Evolutionary conservation across 2,797 vertebrate species (phyloP).

Genomic region (Phoeniculus purpureus): DNA sequence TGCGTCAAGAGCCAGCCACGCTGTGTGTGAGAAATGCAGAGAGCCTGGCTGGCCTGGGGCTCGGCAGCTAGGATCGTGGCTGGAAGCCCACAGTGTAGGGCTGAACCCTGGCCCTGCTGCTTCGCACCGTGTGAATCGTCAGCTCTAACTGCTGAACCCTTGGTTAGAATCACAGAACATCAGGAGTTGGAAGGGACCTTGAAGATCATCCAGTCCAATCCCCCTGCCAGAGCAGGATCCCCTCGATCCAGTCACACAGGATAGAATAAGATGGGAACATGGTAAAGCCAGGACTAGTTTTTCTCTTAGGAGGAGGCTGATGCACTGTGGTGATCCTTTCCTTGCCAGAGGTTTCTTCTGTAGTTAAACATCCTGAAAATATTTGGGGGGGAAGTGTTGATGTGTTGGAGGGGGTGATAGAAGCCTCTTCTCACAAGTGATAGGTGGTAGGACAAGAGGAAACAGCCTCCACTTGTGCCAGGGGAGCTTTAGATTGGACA

Average conservation of each 20-base stretch:
- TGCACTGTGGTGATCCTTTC: neutral
- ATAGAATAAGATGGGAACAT: neutral
- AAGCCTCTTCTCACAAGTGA: too few relatives aligned
- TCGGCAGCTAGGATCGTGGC: neutral
- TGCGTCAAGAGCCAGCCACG: neutral
- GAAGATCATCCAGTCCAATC: too few relatives aligned
- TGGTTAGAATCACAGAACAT: neutral
- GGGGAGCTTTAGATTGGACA: too few relatives aligned
- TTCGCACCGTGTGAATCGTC: fast-evolving
- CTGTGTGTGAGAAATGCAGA: slow-evolving; percentile 28
- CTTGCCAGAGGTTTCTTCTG: neutral
- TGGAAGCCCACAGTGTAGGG: neutral
- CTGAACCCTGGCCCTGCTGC: neutral
- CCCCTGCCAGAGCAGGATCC: too few relatives aligned
- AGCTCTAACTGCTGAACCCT: neutral
- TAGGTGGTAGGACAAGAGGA: too few relatives aligned
- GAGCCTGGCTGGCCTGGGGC: neutral
- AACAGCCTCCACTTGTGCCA: too few relatives aligned
- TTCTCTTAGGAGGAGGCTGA: neutral
- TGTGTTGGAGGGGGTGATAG: too few relatives aligned
- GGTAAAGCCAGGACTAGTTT: neutral
- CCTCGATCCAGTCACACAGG: too few relatives aligned
- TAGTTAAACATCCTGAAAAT: neutral
- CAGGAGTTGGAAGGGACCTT: too few relatives aligned
- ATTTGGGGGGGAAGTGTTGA: neutral